Evolutionary conservation across 1,140 invertebrate species (phyloP).

Genomic region (Pseudomyrmex flavicornis): DNA sequence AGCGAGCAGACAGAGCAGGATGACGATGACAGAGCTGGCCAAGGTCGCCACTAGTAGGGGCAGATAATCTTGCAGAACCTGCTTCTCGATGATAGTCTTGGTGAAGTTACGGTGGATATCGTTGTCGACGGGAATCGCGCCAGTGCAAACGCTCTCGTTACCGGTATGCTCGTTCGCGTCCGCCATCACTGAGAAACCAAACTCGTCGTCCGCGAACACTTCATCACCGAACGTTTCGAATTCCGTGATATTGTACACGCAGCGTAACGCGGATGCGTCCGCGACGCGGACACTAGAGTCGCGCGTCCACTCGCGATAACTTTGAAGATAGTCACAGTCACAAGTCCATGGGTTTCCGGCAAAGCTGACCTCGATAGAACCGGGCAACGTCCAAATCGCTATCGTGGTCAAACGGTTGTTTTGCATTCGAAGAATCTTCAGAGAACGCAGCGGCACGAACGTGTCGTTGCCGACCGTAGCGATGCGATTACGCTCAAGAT

Average conservation of each 20-base stretch:
- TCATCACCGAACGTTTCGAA: slow-evolving; percentile 86
- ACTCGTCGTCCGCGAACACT: slow-evolving; percentile 85
- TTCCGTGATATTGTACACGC: slow-evolving; percentile 87
- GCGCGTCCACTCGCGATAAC: slow-evolving; percentile 92
- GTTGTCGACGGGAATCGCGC: slow-evolving; percentile 88
- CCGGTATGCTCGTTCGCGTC: slow-evolving; percentile 68
- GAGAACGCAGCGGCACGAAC: slow-evolving; percentile 89
- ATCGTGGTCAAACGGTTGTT: slow-evolving; percentile 91
- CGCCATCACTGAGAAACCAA: slow-evolving; percentile 82
- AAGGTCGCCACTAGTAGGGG: slow-evolving; percentile 91
- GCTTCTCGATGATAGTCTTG: slow-evolving; percentile 90
- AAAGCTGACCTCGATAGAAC: slow-evolving; percentile 89
- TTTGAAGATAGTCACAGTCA: slow-evolving; percentile 93
- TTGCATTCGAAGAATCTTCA: slow-evolving; percentile 91
- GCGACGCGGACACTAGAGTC: slow-evolving; percentile 86
- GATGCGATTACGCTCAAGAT: slow-evolving; percentile 90
- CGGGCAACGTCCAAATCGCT: slow-evolving; percentile 91
- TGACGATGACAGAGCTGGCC: slow-evolving; percentile 89
- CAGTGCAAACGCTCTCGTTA: slow-evolving; percentile 87
- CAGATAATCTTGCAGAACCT: slow-evolving; percentile 92
- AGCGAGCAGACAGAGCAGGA: slow-evolving; percentile 89
- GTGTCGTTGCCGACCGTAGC: slow-evolving; percentile 91
- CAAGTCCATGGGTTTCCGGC: slow-evolving; percentile 95
- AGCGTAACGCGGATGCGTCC: slow-evolving; percentile 88
- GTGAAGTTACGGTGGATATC: slow-evolving; percentile 89